phyloP scores from a whole-genome alignment of 2,797 vertebrate species.

The Phrynocephalus vlangalii region DNA sequence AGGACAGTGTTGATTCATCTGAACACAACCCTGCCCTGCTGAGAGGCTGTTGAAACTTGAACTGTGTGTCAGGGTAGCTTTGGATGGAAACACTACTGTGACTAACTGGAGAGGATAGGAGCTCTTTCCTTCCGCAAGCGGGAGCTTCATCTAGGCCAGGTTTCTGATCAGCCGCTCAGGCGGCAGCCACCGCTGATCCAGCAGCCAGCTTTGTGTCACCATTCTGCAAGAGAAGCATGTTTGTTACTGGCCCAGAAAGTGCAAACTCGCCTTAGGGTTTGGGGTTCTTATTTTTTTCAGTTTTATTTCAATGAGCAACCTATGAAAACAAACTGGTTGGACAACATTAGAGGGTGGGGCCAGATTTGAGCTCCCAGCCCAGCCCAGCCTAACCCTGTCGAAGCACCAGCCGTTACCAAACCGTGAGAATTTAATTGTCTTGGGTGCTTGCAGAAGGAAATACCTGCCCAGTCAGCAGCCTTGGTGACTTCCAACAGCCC shows the following conservation, averaged over 20 bases:
- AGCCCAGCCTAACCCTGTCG: neutral
- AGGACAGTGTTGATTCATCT: neutral
- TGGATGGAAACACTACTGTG: fast-evolving
- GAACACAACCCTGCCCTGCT: neutral
- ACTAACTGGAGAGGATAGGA: fast-evolving
- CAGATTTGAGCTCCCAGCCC: constrained; percentile 42
- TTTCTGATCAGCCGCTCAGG: neutral
- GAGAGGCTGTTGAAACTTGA: fast-evolving
- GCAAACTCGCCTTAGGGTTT: constrained; percentile 56
- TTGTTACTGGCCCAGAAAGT: neutral
- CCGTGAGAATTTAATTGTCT: constrained; percentile 8
- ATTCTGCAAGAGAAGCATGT: fast-evolving
- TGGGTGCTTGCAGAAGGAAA: constrained; percentile 7
- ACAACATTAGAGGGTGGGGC: constrained; percentile 68
- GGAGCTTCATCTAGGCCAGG: neutral
- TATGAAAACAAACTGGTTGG: constrained; percentile 74
- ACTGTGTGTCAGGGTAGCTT: neutral
- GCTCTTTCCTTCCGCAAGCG: neutral
- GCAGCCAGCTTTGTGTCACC: fast-evolving
- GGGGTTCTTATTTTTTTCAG: constrained; percentile 53
- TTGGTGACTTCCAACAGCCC: neutral
- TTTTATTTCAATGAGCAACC: constrained; percentile 55
- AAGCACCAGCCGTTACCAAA: neutral
- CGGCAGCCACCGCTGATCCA: neutral
- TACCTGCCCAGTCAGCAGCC: neutral